phyloP scores from a whole-genome alignment of 1,140 invertebrate genomes.

The Drosophila ercepeae region DNA sequence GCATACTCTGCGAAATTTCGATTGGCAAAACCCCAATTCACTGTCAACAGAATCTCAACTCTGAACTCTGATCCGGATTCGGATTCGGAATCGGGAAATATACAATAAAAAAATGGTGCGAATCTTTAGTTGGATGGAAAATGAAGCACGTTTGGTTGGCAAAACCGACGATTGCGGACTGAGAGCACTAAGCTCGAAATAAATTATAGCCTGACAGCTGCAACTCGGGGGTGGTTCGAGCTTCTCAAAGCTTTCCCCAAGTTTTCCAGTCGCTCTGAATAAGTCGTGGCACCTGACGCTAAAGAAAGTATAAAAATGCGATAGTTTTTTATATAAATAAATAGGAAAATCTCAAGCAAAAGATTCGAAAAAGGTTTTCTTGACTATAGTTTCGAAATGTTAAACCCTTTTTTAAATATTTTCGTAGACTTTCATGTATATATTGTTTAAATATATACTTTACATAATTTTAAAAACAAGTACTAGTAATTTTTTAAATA shows the following conservation, averaged over 20 bases:
- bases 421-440: too few relatives aligned
- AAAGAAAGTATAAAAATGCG: not conserved
- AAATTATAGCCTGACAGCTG: conserved; percentile 24
- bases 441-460: too few relatives aligned
- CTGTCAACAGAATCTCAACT: conserved; percentile 19
- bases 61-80: conserved; percentile 21
- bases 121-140: conserved; percentile 26
- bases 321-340: not conserved
- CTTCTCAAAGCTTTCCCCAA: conserved; percentile 18
- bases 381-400: too few relatives aligned
- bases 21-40: conserved; percentile 20
- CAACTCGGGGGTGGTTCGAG: conserved; percentile 29
- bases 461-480: too few relatives aligned
- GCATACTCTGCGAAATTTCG: conserved; percentile 22
- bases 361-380: too few relatives aligned
- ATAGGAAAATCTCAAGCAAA: too few relatives aligned
- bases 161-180: conserved; percentile 77
- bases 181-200: conserved; percentile 32
- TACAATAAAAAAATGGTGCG: conserved; percentile 34
- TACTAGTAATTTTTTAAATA: not conserved
- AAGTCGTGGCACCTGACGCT: not conserved
- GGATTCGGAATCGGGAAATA: conserved; percentile 30
- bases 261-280: not conserved
- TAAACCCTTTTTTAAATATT: too few relatives aligned
- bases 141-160: conserved; percentile 77